Base-by-base conservation (phyloP, 2,888 invertebrate species). In the Arrhopalites spinosus region DNA sequence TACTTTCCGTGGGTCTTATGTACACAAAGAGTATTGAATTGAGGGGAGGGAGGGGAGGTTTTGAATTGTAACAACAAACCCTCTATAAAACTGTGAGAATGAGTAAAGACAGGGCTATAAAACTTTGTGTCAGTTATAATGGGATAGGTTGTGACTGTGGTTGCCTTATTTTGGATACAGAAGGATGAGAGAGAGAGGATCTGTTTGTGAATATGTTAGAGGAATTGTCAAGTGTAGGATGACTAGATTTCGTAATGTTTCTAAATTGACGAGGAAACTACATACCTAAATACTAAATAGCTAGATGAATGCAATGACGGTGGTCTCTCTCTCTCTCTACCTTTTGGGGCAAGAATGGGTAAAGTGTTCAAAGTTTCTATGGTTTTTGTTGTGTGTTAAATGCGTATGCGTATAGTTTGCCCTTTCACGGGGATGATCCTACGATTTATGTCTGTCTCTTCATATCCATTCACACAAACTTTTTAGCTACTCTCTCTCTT, bases 221-320 rank as follows among this genome's bases (percentile, higher is more conserved):
- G 36, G 36, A 36, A 43, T 67, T 67, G 30, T n/a, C 25, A 71
- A 59, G 59, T 25, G 71, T 59, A 71, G 71, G 71, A 71, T 71
- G 71, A 71, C 59, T 53, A 71, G 63, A 63, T 29, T 63, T 63
- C 59, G 25, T 23, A n/a, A 50, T 17, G 50, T 17, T 50, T 17
- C 20, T 5, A 23, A 59, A 3, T n/a, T n/a, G n/a, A n/a, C 11
- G 43, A 66, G 23, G 43, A 20, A 20, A 43, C 36, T 56, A 72
- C 72, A 72, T 72, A 36, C 43, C 45, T 72, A 72, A 72, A 72
- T 72, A 69, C 69, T 64, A 75, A 69, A 61, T 75, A 69, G 75
- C 68, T 75, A 43, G 70, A 43, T 75, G 69, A 72, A 69, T 75
- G 73, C 78, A 70, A 69, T 79, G 76, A 74, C 76, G 79, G 79